A percentile compares a stretch with the other conserved stretches of the same genome.
Evolutionary conservation across 2,797 vertebrate genomes (phyloP).

Genomic region (Tauraco hartlaubi): DNA sequence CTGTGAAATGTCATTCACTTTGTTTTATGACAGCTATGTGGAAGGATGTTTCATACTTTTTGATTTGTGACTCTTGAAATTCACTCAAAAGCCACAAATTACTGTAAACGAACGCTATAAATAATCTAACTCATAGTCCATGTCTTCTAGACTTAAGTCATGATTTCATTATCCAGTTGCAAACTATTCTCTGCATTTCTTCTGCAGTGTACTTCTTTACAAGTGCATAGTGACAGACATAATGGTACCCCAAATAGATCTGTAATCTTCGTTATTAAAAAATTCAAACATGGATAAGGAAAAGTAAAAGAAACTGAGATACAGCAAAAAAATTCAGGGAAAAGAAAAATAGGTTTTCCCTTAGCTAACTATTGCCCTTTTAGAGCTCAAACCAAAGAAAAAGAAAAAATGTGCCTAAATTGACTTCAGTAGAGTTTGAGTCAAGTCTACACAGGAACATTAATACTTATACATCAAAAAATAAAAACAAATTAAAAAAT

Average conservation of each 20-base stretch:
- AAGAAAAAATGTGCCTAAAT: neutral
- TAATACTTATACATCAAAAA: neutral
- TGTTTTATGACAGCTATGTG: neutral
- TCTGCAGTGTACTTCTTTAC: neutral
- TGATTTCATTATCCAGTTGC: neutral
- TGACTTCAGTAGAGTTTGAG: neutral
- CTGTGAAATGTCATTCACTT: neutral
- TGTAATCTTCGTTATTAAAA: neutral
- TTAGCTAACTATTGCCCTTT: neutral
- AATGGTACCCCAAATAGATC: neutral
- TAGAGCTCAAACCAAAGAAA: neutral
- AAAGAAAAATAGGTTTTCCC: neutral
- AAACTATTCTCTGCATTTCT: neutral
- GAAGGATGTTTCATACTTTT: neutral
- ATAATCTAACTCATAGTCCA: neutral
- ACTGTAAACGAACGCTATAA: neutral
- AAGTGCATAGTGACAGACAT: neutral
- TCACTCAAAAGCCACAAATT: neutral
- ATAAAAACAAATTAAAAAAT: neutral
- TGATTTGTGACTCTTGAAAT: conserved; percentile 7
- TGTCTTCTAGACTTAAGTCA: neutral
- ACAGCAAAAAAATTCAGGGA: neutral
- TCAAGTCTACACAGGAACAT: neutral
- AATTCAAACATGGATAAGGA: no score
- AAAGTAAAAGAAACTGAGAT: neutral